Evolutionary conservation across 1,140 invertebrate genomes (phyloP), one percentile per base, ranked within the genome.

Genomic region (Ylistrum balloti): DNA sequence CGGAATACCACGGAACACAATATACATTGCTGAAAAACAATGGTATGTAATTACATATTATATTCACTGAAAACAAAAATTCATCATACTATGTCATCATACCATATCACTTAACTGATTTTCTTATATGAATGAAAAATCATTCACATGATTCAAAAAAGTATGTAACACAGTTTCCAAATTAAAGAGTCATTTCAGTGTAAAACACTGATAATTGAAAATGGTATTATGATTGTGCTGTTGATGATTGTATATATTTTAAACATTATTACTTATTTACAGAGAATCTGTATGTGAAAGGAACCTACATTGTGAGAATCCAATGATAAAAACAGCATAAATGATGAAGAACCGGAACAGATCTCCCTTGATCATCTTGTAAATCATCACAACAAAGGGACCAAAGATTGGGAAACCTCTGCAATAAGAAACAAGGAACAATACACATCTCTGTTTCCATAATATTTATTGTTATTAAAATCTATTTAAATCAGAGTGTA

Each of bases 371-470:
- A 99, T 98, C 98, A 99, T 99, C 92, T 98, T 97, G 96, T 99
- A 99, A 92, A 99, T 99, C 99, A 99, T 99, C 88, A 99, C 98
- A 9, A 99, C 99, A 97, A 99, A 99, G 11, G 99, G 99, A 0
- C 99, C 99, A 0, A 99, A 98, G 0, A 99, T 99, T 95, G 99
- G 99, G 95, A 99, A 99, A 33, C 99, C 99, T 95, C 99, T 98
- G 95, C 90, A 97, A 93, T 41, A 87, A 87, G 41, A 1, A 86
- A 89, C 5, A 86, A 74, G 28, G 13, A 33, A 35, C 22, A 13
- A 38, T 38, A 38, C 13, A 38, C 35, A 5, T 38, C 13, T 38
- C 35, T 38, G 13, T 38, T 38, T 38, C 5, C 35, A 38, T n/a
- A n/a, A n/a, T n/a, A n/a, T n/a, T n/a, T n/a, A n/a, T n/a, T n/a